phyloP scores from a whole-genome alignment of 2,113 vertebrate species.

The Sander lucioperca region DNA sequence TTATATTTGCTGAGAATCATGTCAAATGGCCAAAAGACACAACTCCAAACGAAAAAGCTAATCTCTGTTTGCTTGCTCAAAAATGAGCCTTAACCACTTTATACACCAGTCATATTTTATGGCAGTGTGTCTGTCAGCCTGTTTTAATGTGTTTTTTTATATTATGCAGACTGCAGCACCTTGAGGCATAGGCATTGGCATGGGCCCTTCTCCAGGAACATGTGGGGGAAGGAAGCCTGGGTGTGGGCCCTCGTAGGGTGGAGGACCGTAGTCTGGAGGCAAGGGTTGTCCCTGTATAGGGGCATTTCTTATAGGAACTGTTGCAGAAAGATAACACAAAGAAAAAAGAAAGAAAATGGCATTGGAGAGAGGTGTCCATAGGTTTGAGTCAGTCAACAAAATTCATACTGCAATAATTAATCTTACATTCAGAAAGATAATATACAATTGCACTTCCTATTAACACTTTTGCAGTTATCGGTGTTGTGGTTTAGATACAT shows the following conservation, averaged over 20 bases:
- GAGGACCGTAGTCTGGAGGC: constrained; percentile 92
- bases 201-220: constrained; percentile 86
- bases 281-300: constrained; percentile 87
- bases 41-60: background rate
- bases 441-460: background rate
- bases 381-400: background rate
- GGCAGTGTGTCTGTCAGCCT: background rate
- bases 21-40: background rate
- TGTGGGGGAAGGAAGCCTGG: constrained; percentile 91
- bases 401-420: background rate
- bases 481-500: background rate
- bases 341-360: background rate
- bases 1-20: background rate
- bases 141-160: constrained; percentile 3
- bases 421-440: too few relatives aligned
- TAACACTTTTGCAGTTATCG: background rate
- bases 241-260: constrained; percentile 91
- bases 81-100: too few relatives aligned
- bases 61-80: too few relatives aligned
- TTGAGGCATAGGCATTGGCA: constrained; percentile 76
- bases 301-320: constrained; percentile 78
- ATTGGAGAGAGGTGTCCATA: background rate
- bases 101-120: background rate
- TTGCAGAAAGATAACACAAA: constrained; percentile 43
- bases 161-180: constrained; percentile 76